Percentiles rank a stretch among this genome's conserved stretches.
These are phyloP conservation scores for Corythornis cristatus DNA, from an alignment of 2,113 vertebrate species.

Conservation along the genomic window DNA sequence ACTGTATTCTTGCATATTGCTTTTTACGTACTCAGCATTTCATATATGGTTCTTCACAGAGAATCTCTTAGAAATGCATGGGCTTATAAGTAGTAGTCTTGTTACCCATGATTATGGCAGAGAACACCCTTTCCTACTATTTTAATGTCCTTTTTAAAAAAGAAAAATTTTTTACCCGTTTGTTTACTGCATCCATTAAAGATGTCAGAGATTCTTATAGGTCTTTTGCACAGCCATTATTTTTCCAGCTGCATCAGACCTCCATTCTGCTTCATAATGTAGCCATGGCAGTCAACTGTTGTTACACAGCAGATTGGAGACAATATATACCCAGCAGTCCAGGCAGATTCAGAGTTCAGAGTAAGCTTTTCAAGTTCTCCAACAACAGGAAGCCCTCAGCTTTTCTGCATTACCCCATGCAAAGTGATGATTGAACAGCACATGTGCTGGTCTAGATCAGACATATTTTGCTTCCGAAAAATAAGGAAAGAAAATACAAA, in stretches of 20 bases:
- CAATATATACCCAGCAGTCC: background rate
- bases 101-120: background rate
- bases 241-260: background rate
- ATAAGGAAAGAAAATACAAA: background rate
- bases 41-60: background rate
- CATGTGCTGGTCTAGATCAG: background rate
- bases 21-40: background rate
- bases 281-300: background rate
- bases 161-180: background rate
- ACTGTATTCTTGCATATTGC: background rate
- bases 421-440: background rate
- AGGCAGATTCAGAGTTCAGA: background rate
- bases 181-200: background rate
- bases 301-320: background rate
- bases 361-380: background rate
- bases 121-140: background rate
- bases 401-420: background rate
- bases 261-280: background rate
- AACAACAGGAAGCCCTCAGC: background rate
- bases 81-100: background rate
- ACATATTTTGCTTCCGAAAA: background rate
- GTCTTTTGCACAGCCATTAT: background rate
- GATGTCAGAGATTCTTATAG: background rate
- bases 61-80: background rate
- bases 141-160: background rate